phyloP scores from a whole-genome alignment of 2,888 invertebrate species.

The Scelioninae gen. 1 region DNA sequence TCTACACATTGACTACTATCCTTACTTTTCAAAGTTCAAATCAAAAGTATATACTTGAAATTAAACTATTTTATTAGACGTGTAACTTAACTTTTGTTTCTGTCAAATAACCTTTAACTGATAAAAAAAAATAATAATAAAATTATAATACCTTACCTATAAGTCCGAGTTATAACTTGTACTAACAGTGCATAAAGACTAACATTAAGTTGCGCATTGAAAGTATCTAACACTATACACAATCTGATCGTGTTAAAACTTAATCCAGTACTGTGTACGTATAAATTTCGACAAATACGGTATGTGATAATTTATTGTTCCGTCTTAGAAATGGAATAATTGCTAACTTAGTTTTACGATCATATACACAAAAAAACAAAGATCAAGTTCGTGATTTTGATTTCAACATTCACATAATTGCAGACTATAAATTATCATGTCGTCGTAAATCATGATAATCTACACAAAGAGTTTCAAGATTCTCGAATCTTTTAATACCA shows the following conservation, averaged over 20 bases:
- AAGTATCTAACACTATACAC: not conserved
- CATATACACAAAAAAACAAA: constrained; percentile 12
- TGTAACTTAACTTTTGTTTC: not conserved
- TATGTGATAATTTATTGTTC: constrained; percentile 12
- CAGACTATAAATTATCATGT: constrained; percentile 12
- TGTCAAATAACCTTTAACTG: not conserved
- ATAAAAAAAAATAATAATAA: not conserved
- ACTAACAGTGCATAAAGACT: too few relatives aligned
- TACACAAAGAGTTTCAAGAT: constrained; percentile 26
- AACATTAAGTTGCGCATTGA: too few relatives aligned
- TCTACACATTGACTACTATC: too few relatives aligned
- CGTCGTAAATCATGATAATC: constrained; percentile 35
- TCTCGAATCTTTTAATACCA: constrained; percentile 8
- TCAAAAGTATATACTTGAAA: not conserved
- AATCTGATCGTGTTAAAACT: constrained; percentile 5
- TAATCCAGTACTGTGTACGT: not conserved
- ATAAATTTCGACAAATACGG: constrained; percentile 29
- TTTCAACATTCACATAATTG: constrained; percentile 39
- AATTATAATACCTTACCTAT: too few relatives aligned
- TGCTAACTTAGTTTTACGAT: constrained; percentile 13
- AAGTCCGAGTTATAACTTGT: too few relatives aligned
- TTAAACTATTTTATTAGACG: not conserved
- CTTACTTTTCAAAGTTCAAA: not conserved
- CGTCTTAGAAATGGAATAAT: constrained; percentile 5
- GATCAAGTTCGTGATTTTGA: constrained; percentile 31